phyloP scores from a whole-genome alignment of 2,113 vertebrate species.

The Trochalopteron elliotii region DNA sequence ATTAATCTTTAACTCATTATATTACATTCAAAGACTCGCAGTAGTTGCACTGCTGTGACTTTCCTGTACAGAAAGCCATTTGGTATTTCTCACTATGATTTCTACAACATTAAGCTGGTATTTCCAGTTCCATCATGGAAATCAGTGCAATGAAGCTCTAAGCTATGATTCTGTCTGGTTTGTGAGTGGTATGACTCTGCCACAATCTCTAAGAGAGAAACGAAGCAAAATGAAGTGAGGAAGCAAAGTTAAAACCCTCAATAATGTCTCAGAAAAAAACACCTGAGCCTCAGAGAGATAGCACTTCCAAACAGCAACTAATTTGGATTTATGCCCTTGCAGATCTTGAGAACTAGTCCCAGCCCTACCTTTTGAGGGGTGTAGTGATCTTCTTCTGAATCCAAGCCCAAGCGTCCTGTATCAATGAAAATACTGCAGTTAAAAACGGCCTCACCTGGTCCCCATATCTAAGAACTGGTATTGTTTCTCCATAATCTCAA shows the following conservation, averaged over 20 bases:
- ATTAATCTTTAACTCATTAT: background rate
- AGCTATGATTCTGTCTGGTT: background rate
- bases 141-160: background rate
- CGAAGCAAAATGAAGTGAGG: background rate
- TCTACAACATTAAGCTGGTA: background rate
- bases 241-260: background rate
- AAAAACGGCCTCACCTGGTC: background rate
- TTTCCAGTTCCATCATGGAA: background rate
- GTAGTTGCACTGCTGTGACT: background rate
- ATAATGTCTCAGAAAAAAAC: background rate
- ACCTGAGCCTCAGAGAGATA: background rate
- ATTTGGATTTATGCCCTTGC: background rate
- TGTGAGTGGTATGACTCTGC: background rate
- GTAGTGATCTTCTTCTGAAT: conserved; percentile 93
- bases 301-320: background rate
- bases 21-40: background rate
- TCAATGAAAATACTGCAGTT: background rate
- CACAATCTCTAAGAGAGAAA: background rate
- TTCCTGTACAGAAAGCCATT: background rate
- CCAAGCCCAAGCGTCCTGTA: conserved; percentile 91
- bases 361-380: conserved; percentile 89
- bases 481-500: background rate
- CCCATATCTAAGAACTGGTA: background rate
- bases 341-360: background rate
- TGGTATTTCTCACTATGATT: background rate